Evolutionary conservation across 2,113 vertebrate species (phyloP), one percentile per base, ranked within the genome.

Genomic region (Sarotherodon lohbergeri): DNA sequence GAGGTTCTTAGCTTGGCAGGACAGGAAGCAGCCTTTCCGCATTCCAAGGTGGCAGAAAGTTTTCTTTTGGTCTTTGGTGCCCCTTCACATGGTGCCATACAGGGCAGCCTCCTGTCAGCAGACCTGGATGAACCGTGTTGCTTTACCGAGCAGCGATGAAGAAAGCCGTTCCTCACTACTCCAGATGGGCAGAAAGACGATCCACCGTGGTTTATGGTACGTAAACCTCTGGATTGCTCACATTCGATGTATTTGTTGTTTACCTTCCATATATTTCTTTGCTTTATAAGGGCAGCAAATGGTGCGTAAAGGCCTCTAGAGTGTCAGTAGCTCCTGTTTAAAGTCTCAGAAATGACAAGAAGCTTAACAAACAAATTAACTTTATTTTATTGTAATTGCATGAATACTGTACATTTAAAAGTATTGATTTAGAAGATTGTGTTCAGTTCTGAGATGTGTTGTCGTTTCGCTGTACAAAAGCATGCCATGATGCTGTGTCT

Each of bases 21-120:
- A 86, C 95, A 95, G 96, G 96, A 96, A 96, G 93, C 92, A 50
- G 90, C 83, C 89, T 95, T 97, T 96, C 96, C 95, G 95, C 95
- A 96, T 96, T 97, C 96, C 96, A 85, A 50, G 63, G 73, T 55
- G 83, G 88, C 48, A 84, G 48, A 83, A 85, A 48, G 22, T 54
- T 56, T 50, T 22, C 10, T 80, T 68, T 10, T 32, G 14, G 63
- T 11, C 13, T 82, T 54, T 80, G 80, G 83, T 63, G 87, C 84
- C 29, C 84, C 39, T 36, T 59, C 63, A 57, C 48, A 52, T n/a
- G 29, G 16, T 34, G 50, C 73, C 76, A 34, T 3, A 4, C 36
- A 7, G 46, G 13, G 22, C 10, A 54, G 41, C 59, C 76, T 39
- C 73, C 82, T 82, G 36, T 22, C 22, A 39, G 55, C 52, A 82